Base-by-base conservation (phyloP, 1,140 invertebrate species). In the Achroia grisella region DNA sequence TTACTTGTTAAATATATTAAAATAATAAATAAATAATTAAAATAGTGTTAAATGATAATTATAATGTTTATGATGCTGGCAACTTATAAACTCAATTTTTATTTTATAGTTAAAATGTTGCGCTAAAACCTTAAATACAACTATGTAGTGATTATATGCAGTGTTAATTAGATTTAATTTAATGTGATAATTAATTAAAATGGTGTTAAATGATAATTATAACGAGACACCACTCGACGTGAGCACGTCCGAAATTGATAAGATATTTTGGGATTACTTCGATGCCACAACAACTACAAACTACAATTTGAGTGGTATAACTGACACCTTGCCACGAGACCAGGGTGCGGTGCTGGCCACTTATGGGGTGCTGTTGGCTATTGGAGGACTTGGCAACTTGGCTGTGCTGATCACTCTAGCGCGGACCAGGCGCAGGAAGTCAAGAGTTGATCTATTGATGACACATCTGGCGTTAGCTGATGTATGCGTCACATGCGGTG, bases 381-480 rank as follows among this genome's bases (percentile, higher is more conserved):
- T 94, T 3, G 92, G 92, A 0, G 91, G 90, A 0, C 62, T 90
- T 1, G 69, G 75, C 0, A 79, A 79, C 42, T 10, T 80, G 27
- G 62, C 62, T 0, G 92, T 95, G 12, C 91, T 96, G 52, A 77
- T 92, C 1, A 91, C 93, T 1, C 72, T 96, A 10, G 89, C 91
- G 31, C 85, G 89, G 13, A 90, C 89, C 8, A 80, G 92, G 1
- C 88, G 92, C 17, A 76, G 91, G 31, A 91, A 92, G 60, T 93
- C 92, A 0, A 76, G 93, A 8, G 91, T 95, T 28, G 92, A 92
- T 41, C 61, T 94, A 15, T 89, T 95, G 80, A 94, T 95, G 63
- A 89, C 93, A 44, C 92, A 95, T 71, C 75, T 95, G 13, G 89
- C 92, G 0, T 87, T 93, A 0, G 94, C 93, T 4, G 93, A 95